Base-by-base conservation (phyloP, 2,113 vertebrate species). In the Psephotus haematonotus region DNA sequence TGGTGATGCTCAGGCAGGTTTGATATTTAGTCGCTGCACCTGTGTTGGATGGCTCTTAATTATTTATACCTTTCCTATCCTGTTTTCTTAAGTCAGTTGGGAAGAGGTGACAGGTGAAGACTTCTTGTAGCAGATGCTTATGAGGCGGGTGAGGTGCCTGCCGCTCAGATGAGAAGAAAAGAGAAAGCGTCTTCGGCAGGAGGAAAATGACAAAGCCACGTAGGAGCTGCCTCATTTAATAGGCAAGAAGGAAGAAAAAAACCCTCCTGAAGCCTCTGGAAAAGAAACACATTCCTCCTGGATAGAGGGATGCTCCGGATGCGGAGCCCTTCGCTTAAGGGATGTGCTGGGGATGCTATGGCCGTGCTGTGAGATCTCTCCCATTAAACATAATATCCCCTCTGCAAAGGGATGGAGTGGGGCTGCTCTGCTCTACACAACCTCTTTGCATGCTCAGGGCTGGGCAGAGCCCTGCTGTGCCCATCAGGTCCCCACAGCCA, bases 31-130 rank as follows among this genome's bases (percentile, higher is more conserved):
- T 81, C 49, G n/a, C 94, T 79, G 90, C 77, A 70, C 91, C 96
- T 59, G 62, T 76, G 75, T 35, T 59, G 92, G 94, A 88, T 85
- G 92, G 71, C 29, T 18, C 86, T 97, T 94, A 96, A 96, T 97
- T 97, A 97, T 97, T 97, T 96, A 97, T 94, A 94, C 78, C 78
- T 91, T 84, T 90, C 76, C 49, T 67, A 44, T 90, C 82, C 84
- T 94, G 94, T 93, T 96, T 96, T 94, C 93, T 86, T 59, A 47
- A 95, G 90, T 94, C 94, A 86, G 22, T 94, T 89, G 95, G 93
- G 97, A 67, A 95, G 92, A 93, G 92, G 95, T 95, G 97, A 92
- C 97, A 96, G 96, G 96, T 96, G 97, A 96, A 68, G 95, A 72
- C 95, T 96, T 70, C 91, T 94, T 78, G 91, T 41, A 85, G 93